These are phyloP conservation scores for Caenorhabditis remanei DNA, from an alignment of 1,140 invertebrate species.

Conservation along the genomic window DNA sequence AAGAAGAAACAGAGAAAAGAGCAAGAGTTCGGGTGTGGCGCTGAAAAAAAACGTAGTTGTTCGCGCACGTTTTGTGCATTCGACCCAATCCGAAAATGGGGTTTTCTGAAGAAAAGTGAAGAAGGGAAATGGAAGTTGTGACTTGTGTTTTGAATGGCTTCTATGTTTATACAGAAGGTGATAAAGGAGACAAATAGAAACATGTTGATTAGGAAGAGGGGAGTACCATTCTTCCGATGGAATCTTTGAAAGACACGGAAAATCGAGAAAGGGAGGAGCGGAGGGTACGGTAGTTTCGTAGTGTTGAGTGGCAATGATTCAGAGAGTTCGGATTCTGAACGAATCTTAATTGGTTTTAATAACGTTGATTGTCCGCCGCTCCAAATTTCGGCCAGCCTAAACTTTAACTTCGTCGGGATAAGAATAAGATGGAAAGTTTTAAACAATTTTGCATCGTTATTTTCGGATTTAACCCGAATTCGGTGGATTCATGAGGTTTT, in stretches of 20 bases:
- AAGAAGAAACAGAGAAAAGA: background rate
- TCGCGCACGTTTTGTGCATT: conserved; percentile 5
- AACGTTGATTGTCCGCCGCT: too few species aligned
- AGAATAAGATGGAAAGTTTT: too few species aligned
- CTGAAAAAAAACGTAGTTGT: conserved; percentile 11
- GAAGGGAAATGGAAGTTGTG: background rate
- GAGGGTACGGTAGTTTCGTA: background rate
- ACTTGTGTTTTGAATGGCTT: background rate
- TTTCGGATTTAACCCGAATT: too few species aligned
- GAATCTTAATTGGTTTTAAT: too few species aligned
- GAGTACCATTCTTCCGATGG: too few species aligned
- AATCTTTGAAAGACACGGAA: background rate
- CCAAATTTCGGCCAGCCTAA: too few species aligned
- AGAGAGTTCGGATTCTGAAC: too few species aligned
- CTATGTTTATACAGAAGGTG: background rate
- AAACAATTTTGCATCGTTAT: too few species aligned
- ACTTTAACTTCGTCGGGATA: too few species aligned
- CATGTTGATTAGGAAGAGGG: background rate
- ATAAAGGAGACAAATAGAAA: background rate
- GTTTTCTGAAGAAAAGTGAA: background rate
- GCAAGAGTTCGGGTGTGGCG: conserved; percentile 45
- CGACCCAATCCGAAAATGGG: background rate
- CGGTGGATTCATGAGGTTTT: too few species aligned
- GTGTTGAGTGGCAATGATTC: too few species aligned
- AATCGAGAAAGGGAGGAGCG: background rate